Evolutionary conservation across 2,888 invertebrate genomes (phyloP).

Genomic region (Pogonocherus hispidulus): DNA sequence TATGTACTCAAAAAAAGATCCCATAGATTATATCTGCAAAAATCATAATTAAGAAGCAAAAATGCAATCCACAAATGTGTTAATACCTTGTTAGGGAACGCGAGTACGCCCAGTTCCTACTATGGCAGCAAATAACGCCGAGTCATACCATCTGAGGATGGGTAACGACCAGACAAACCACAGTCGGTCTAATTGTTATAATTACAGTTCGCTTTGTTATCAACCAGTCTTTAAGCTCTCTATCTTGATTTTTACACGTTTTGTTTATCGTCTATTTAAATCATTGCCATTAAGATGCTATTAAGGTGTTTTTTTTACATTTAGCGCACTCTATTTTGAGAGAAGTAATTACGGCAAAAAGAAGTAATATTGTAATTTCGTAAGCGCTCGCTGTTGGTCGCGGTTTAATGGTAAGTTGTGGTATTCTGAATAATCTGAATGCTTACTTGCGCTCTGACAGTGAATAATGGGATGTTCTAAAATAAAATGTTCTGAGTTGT

Average conservation of each 20-base stretch:
- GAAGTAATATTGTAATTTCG: slow-evolving; percentile 11
- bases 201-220: slow-evolving; percentile 52
- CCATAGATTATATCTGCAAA: not conserved
- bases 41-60: slow-evolving; percentile 50
- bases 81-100: slow-evolving; percentile 61
- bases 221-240: slow-evolving; percentile 43
- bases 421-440: too few species aligned
- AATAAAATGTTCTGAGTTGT: too few species aligned
- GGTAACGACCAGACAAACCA: slow-evolving; percentile 49
- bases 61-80: slow-evolving; percentile 56
- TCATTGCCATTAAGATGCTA: slow-evolving; percentile 13
- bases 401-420: too few species aligned
- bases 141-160: slow-evolving; percentile 56
- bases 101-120: slow-evolving; percentile 58
- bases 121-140: slow-evolving; percentile 47
- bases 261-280: slow-evolving; percentile 38
- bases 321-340: not conserved
- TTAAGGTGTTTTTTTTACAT: slow-evolving; percentile 14
- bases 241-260: slow-evolving; percentile 52
- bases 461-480: too few species aligned
- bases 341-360: not conserved
- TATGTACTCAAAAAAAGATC: slow-evolving; percentile 4
- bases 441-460: too few species aligned
- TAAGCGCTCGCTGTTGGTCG: not conserved
- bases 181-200: slow-evolving; percentile 53